Percentiles rank a stretch among this genome's conserved stretches.
phyloP scores from a whole-genome alignment of 1,140 invertebrate genomes.

The Lithobius niger region DNA sequence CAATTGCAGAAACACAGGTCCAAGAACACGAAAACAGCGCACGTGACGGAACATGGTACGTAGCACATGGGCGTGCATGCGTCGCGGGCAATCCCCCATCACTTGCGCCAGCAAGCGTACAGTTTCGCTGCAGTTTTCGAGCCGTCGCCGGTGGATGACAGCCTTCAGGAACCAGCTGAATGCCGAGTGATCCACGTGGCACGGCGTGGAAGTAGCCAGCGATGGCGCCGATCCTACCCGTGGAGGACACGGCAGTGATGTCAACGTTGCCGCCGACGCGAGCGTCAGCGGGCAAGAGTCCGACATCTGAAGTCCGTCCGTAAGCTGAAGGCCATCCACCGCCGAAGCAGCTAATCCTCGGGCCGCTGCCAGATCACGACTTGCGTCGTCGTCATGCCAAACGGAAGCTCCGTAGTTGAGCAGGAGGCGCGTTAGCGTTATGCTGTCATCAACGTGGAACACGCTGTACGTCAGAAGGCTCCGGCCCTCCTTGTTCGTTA shows the following conservation, averaged over 20 bases:
- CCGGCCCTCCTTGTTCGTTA: conserved; percentile 23
- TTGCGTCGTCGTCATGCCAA: conserved; percentile 18
- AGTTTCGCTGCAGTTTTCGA: conserved; percentile 19
- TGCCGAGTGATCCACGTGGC: conserved; percentile 12
- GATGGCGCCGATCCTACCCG: not conserved
- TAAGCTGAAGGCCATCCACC: too few species aligned
- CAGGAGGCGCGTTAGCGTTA: conserved; percentile 25
- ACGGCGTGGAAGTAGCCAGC: not conserved
- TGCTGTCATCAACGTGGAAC: conserved; percentile 25
- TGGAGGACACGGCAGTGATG: not conserved
- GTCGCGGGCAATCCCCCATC: conserved; percentile 23
- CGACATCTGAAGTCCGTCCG: too few species aligned
- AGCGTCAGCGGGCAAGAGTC: not conserved
- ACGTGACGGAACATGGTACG: conserved; percentile 26
- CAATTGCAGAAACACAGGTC: conserved; percentile 25
- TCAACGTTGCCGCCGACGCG: not conserved
- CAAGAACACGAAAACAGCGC: conserved; percentile 22
- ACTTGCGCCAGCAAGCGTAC: conserved; percentile 18
- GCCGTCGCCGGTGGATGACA: conserved; percentile 17
- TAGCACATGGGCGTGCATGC: conserved; percentile 25
- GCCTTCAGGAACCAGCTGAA: conserved; percentile 25
- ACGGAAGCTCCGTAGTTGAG: conserved; percentile 28
- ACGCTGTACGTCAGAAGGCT: conserved; percentile 28
- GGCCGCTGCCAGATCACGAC: not conserved
- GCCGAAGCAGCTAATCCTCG: not conserved